These are phyloP conservation scores for Mungos mungo DNA, from an alignment of 2,113 vertebrate species.

Conservation along the genomic window DNA sequence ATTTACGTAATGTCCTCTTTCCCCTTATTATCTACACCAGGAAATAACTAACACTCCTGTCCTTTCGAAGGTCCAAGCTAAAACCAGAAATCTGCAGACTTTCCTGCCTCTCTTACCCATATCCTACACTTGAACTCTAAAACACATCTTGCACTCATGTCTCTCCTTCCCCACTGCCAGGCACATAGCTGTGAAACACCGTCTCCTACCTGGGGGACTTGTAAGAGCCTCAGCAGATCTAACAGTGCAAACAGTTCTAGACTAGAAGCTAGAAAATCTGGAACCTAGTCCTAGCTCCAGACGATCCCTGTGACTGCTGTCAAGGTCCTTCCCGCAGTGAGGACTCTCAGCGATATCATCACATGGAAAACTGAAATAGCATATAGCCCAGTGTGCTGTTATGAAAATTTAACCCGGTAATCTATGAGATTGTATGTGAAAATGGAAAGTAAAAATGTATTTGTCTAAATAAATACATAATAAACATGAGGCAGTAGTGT, in stretches of 20 bases:
- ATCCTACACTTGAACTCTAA: accelerated
- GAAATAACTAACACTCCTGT: neutral
- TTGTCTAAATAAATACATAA: neutral
- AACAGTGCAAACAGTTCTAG: neutral
- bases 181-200: neutral
- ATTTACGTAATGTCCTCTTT: neutral
- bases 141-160: accelerated
- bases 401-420: neutral
- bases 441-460: neutral
- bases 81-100: neutral
- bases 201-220: neutral
- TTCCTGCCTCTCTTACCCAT: neutral
- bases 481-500: neutral
- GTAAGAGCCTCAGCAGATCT: neutral
- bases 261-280: neutral
- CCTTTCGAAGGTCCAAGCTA: too few relatives aligned
- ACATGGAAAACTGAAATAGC: neutral
- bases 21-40: neutral
- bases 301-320: neutral
- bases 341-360: neutral
- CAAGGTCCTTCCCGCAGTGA: neutral
- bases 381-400: neutral
- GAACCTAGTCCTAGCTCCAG: too few relatives aligned
- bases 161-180: neutral
- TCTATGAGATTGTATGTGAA: neutral